These are phyloP conservation scores for Plagiodera versicolora DNA, from an alignment of 2,888 invertebrate genomes.

Conservation along the genomic window DNA sequence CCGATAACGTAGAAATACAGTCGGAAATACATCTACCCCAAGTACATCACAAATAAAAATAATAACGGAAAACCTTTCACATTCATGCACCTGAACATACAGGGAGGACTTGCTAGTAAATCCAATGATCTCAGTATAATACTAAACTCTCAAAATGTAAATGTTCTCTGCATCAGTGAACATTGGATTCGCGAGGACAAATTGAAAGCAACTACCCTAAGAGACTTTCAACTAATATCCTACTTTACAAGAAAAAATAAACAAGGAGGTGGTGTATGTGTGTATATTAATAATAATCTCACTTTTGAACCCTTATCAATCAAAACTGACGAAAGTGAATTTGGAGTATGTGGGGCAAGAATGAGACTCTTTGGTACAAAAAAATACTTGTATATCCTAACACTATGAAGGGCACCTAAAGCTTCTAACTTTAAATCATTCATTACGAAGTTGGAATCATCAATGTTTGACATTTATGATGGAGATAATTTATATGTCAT, in stretches of 20 bases:
- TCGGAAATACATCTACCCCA: no score
- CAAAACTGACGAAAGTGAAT: constrained; percentile 7
- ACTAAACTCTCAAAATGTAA: constrained; percentile 7
- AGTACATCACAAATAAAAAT: constrained; percentile 3
- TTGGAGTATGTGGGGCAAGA: constrained; percentile 9
- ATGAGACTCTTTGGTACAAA: constrained; percentile 4
- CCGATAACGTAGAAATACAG: no score
- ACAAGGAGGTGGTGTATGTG: constrained; percentile 8
- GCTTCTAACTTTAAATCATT: constrained; percentile 5
- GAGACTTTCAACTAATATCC: constrained; percentile 6
- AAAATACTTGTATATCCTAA: constrained; percentile 9
- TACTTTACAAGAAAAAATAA: constrained; percentile 8
- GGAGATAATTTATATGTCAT: constrained; percentile 5
- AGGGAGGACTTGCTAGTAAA: constrained; percentile 9
- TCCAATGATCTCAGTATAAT: constrained; percentile 10
- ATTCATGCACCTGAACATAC: constrained; percentile 8
- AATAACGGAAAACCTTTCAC: constrained; percentile 2
- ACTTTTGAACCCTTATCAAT: constrained; percentile 9
- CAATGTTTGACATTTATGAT: constrained; percentile 6
- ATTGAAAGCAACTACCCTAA: constrained; percentile 8
- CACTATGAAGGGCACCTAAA: constrained; percentile 7
- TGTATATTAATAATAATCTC: neutral
- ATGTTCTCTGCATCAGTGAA: constrained; percentile 1
- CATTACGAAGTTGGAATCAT: constrained; percentile 6
- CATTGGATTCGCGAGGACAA: constrained; percentile 3